phyloP scores from a whole-genome alignment of 1,140 invertebrate genomes.

The Rhyzopertha dominica region DNA sequence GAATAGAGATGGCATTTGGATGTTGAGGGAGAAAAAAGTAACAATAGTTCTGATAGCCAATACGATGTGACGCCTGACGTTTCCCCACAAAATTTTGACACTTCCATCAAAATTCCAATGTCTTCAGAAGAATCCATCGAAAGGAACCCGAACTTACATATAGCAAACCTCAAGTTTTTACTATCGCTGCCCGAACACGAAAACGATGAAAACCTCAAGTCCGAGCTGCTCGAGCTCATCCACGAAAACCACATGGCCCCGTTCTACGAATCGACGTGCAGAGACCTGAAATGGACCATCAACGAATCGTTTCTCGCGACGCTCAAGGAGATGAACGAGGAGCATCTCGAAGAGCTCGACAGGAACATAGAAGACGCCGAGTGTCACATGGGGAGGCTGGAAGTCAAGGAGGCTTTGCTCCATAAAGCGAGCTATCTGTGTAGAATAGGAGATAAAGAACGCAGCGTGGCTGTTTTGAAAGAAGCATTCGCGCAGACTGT shows the following conservation, averaged over 20 bases:
- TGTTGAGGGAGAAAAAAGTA: too few relatives aligned
- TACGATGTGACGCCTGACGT: too few relatives aligned
- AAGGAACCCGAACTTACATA: slow-evolving; percentile 26
- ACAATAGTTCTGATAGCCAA: too few relatives aligned
- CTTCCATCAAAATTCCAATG: too few relatives aligned
- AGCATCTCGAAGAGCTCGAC: slow-evolving; percentile 74
- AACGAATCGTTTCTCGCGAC: slow-evolving; percentile 66
- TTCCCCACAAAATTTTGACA: too few relatives aligned
- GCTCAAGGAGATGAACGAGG: slow-evolving; percentile 80
- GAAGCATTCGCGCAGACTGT: slow-evolving; percentile 88
- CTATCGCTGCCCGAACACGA: slow-evolving; percentile 62
- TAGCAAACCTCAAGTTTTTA: slow-evolving; percentile 67
- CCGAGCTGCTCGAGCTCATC: slow-evolving; percentile 70
- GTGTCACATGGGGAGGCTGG: slow-evolving; percentile 83
- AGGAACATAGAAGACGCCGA: slow-evolving; percentile 87
- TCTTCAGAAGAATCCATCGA: too few relatives aligned
- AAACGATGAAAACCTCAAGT: slow-evolving; percentile 55
- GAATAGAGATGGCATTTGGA: too few relatives aligned
- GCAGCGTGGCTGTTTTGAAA: slow-evolving; percentile 62
- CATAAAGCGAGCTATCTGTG: slow-evolving; percentile 92
- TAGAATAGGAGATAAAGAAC: slow-evolving; percentile 88
- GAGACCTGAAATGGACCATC: slow-evolving; percentile 71
- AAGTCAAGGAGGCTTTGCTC: slow-evolving; percentile 75
- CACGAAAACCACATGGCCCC: slow-evolving; percentile 87
- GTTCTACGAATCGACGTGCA: slow-evolving; percentile 85